Conservation (phyloP, 2,113 vertebrate species). For the Callocephalon fimbriatum region DNA sequence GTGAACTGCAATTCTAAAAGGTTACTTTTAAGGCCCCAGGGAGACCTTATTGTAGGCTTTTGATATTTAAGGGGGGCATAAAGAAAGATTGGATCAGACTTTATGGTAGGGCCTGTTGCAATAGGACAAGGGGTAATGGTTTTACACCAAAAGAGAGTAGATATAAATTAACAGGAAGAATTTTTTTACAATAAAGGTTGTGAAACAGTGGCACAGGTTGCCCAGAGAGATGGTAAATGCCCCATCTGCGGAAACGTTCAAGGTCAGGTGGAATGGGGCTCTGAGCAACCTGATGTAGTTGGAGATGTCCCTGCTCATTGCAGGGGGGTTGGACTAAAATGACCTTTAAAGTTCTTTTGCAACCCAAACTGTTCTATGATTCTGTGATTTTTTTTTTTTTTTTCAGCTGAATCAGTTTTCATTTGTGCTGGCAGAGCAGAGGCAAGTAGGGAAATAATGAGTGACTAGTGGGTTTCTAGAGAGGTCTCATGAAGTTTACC, state of each 20-base stretch:
- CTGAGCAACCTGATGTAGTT: not conserved
- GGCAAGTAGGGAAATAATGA: not conserved
- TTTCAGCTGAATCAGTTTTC: not conserved
- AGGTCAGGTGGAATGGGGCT: not conserved
- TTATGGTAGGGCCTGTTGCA: not conserved
- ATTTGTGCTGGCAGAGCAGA: not conserved
- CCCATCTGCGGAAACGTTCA: not conserved
- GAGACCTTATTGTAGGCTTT: not conserved
- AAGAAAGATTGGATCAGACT: not conserved
- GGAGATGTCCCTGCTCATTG: not conserved
- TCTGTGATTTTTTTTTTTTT: not conserved
- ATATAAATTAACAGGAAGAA: not conserved
- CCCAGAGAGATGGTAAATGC: not conserved
- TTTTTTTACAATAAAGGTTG: fast-evolving
- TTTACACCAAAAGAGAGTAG: not conserved
- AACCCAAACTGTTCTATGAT: not conserved
- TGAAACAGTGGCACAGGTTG: not conserved
- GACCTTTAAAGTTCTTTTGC: not conserved
- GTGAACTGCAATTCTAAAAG: not conserved
- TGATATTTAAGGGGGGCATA: not conserved
- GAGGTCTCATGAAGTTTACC: not conserved
- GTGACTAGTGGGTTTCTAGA: not conserved
- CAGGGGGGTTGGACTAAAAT: not conserved
- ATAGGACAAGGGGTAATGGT: not conserved
- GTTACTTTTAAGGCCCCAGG: not conserved